Evolutionary conservation across 2,888 invertebrate genomes (phyloP).

Genomic region (Leptinotarsa juncta): DNA sequence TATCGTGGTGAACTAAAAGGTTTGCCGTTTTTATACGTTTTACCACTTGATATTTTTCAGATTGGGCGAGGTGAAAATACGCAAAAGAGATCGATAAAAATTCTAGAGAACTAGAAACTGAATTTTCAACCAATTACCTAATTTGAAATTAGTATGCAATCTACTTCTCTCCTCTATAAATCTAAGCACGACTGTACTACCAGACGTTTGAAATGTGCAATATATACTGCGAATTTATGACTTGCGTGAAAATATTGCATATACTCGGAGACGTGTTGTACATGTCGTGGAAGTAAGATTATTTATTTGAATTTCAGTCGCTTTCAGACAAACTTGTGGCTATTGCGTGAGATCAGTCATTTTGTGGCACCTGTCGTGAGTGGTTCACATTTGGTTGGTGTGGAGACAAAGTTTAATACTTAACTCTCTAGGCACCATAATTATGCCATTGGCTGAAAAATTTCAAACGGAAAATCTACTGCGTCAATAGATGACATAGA

Average conservation of each 20-base stretch:
- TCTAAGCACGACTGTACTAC: conserved; percentile 28
- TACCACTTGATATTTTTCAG: too few relatives aligned
- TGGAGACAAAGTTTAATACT: background rate
- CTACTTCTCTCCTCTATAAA: conserved; percentile 26
- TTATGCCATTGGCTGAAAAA: too few relatives aligned
- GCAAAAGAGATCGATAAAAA: too few relatives aligned
- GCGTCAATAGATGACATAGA: too few relatives aligned
- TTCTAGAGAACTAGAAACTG: too few relatives aligned
- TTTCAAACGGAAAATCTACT: too few relatives aligned
- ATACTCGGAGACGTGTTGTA: conserved; percentile 38
- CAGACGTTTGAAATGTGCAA: conserved; percentile 36
- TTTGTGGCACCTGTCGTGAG: conserved; percentile 37
- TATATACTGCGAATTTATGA: conserved; percentile 40
- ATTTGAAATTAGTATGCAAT: background rate
- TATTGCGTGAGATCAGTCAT: conserved; percentile 40
- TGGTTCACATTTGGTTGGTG: conserved; percentile 30
- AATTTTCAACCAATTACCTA: background rate
- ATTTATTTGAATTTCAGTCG: conserved; percentile 37
- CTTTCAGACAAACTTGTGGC: conserved; percentile 22
- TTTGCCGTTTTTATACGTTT: too few relatives aligned
- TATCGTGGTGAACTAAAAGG: too few relatives aligned
- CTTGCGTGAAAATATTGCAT: conserved; percentile 48
- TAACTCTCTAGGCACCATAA: too few relatives aligned
- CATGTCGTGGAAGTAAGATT: conserved; percentile 38
- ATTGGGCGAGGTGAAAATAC: too few relatives aligned